Percentiles rank a stretch among this genome's conserved stretches.
phyloP scores from a whole-genome alignment of 2,888 invertebrate species.

The Eulithis testata region DNA sequence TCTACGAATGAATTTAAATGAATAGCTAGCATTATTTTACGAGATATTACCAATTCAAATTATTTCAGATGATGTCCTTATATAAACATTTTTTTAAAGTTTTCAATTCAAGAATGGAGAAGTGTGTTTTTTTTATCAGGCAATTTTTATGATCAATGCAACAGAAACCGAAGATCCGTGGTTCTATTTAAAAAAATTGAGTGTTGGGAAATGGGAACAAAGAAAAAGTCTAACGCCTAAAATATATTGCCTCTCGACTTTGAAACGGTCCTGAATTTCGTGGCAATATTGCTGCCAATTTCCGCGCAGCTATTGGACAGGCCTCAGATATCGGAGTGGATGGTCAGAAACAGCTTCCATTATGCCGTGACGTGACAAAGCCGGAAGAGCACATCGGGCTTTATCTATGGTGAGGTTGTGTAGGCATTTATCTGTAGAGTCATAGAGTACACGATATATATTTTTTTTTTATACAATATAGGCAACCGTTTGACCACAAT shows the following conservation, averaged over 20 bases:
- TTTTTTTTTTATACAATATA: no score
- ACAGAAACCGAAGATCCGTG: no score
- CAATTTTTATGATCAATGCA: no score
- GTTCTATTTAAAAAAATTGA: background rate
- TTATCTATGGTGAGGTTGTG: conserved; percentile 10
- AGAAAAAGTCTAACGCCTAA: conserved; percentile 9
- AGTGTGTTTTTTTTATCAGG: no score
- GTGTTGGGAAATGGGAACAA: background rate
- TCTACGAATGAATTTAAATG: background rate
- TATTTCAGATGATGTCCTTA: no score
- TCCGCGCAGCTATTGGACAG: conserved; percentile 24
- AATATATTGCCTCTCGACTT: conserved; percentile 15
- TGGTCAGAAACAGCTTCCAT: conserved; percentile 35
- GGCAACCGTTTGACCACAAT: no score
- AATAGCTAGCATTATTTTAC: background rate
- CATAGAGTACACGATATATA: no score
- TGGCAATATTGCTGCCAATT: conserved; percentile 28
- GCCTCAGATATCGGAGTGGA: conserved; percentile 16
- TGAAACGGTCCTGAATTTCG: conserved; percentile 14
- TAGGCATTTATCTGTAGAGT: background rate
- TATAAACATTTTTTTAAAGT: no score
- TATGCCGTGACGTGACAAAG: conserved; percentile 31
- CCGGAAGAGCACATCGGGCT: conserved; percentile 32
- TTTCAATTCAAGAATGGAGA: no score
- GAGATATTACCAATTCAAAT: no score